Evolutionary conservation across 1,140 invertebrate species (phyloP), one percentile per base, ranked within the genome.

Genomic region (Brachionus calyciflorus): DNA sequence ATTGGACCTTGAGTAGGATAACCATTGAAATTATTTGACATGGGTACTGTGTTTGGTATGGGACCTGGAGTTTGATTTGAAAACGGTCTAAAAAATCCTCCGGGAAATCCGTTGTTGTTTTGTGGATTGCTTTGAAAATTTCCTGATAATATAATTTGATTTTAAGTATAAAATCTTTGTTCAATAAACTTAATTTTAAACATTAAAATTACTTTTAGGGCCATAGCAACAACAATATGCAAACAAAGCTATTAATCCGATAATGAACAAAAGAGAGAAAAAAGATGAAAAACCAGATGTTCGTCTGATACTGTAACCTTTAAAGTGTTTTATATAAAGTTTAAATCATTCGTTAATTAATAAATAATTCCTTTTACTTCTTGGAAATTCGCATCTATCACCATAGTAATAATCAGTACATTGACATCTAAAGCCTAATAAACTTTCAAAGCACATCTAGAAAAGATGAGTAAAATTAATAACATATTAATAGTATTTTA

Each of bases 221-320:
- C 37, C 37, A 37, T 37, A 60, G 19, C 55, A 60, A 60, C 30
- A 60, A 60, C 55, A 60, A 28, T 60, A 60, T 33, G 30, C 30
- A 60, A 33, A 37, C 9, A 60, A 19, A 19, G 55, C 26, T 9
- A 60, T 60, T 7, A 60, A n/a, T 2, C 55, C 55, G 19, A 60
- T 60, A 17, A 60, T 60, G 28, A 60, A 19, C 37, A 60, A 33
- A 2, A 60, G 55, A 14, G 55, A 60, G 12, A 33, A 60, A 60
- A 60, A 60, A 19, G 55, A 60, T 33, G 55, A 60, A 6, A 60
- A 17, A 33, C 55, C 55, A 21, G 55, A 33, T n/a, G 55, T 33
- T 10, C 55, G 55, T 2, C 55, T 26, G 17, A 60, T 19, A 19
- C 4, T 12, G 28, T 26, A 57, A 46, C n/a, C n/a, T 14, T 46